Percentiles rank a stretch among this genome's conserved stretches.
These are phyloP conservation scores for Psilanteris sp. DNA, from an alignment of 1,140 invertebrate species.

Conservation along the genomic window DNA sequence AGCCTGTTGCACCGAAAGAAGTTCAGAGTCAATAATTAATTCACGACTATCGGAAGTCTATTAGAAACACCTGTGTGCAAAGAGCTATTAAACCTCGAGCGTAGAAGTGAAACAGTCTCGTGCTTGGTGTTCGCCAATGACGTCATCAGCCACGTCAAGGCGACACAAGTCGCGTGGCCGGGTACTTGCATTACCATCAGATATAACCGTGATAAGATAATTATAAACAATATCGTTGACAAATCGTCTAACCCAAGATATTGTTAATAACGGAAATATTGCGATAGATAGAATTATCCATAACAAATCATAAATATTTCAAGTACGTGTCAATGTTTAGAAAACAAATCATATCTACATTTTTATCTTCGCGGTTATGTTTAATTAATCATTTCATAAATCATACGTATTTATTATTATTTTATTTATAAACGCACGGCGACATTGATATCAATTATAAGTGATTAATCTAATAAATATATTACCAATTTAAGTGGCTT, in stretches of 20 bases:
- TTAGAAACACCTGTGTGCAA: conserved; percentile 48
- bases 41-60: conserved; percentile 42
- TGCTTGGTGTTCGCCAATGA: conserved; percentile 55
- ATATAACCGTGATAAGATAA: conserved; percentile 51
- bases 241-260: conserved; percentile 37
- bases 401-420: no score
- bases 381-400: no score
- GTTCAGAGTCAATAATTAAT: conserved; percentile 52
- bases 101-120: conserved; percentile 51
- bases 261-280: conserved; percentile 26
- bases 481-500: no score
- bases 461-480: no score
- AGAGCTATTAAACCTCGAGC: conserved; percentile 53
- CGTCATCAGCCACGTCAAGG: conserved; percentile 57
- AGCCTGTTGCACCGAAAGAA: conserved; percentile 11
- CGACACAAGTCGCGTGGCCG: conserved; percentile 58
- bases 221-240: conserved; percentile 58
- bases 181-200: conserved; percentile 51
- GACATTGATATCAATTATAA: no score
- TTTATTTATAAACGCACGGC: no score
- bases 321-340: no score
- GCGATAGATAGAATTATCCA: conserved; percentile 18
- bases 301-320: conserved; percentile 24
- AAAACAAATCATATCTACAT: no score
- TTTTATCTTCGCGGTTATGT: no score